These are phyloP conservation scores for Enteromius trimaculatus DNA, from an alignment of 2,797 vertebrate species.

Conservation along the genomic window DNA sequence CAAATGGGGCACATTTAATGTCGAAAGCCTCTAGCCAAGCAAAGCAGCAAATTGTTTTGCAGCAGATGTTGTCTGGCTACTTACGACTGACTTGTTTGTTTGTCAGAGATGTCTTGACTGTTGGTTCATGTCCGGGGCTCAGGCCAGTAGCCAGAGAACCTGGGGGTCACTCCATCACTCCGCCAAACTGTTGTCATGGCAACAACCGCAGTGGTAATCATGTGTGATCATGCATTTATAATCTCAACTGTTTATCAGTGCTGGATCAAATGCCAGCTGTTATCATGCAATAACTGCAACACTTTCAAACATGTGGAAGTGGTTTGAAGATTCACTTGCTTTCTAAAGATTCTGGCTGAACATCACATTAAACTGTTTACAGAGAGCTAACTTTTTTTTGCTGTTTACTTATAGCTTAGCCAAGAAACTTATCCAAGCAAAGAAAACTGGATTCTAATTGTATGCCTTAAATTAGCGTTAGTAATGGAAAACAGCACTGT, in stretches of 20 bases:
- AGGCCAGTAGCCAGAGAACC: constrained; percentile 61
- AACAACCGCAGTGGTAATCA: constrained; percentile 59
- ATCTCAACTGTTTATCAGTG: background rate
- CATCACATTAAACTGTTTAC: constrained; percentile 60
- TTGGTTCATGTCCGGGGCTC: constrained; percentile 59
- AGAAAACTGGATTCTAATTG: constrained; percentile 5
- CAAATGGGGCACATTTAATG: constrained; percentile 64
- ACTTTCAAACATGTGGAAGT: constrained; percentile 14
- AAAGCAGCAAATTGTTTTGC: constrained; percentile 61
- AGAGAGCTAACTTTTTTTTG: constrained; percentile 51
- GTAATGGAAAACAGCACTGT: background rate
- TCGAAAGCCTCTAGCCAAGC: constrained; percentile 61
- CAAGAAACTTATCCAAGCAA: constrained; percentile 59
- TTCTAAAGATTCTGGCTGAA: constrained; percentile 24
- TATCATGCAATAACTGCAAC: constrained; percentile 1
- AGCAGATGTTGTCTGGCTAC: constrained; percentile 60
- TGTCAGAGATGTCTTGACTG: constrained; percentile 55
- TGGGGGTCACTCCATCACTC: constrained; percentile 64
- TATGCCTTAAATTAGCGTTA: background rate
- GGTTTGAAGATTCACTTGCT: constrained; percentile 30
- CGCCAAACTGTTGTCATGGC: constrained; percentile 61
- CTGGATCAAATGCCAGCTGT: constrained; percentile 32
- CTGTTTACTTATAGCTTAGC: constrained; percentile 62
- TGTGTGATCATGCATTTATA: constrained; percentile 52
- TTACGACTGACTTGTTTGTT: constrained; percentile 62